Conservation (phyloP, 2,888 invertebrate genomes). For the Crocallis elinguaria region DNA sequence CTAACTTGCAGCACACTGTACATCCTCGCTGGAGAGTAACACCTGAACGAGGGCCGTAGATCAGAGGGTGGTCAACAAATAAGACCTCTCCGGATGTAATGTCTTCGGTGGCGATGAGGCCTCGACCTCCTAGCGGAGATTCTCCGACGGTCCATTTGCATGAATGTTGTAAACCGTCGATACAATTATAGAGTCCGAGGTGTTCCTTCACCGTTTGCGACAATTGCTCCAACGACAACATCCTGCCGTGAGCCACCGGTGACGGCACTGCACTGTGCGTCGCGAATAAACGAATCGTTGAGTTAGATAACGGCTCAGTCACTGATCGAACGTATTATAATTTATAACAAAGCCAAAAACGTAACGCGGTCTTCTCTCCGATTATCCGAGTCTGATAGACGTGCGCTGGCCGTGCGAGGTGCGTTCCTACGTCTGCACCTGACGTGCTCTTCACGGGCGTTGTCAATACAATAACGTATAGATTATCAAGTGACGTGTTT, state of each 20-base stretch:
- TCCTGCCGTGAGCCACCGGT: conserved; percentile 74
- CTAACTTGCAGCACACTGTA: conserved; percentile 86
- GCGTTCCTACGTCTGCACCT: conserved; percentile 53
- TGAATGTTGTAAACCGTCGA: conserved; percentile 55
- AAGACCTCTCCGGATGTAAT: conserved; percentile 88
- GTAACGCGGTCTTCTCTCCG: conserved; percentile 60
- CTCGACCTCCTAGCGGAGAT: conserved; percentile 88
- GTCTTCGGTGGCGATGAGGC: conserved; percentile 88
- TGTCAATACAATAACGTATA: conserved; percentile 65
- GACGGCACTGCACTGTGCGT: conserved; percentile 76
- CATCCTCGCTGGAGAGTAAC: conserved; percentile 85
- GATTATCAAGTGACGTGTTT: conserved; percentile 55
- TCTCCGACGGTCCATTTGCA: conserved; percentile 85
- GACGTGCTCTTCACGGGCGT: conserved; percentile 62
- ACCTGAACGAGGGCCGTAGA: conserved; percentile 88
- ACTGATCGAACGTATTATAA: conserved; percentile 64
- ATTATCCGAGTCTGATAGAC: conserved; percentile 65
- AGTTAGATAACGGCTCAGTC: conserved; percentile 74
- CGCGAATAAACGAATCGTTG: conserved; percentile 71
- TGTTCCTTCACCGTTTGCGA: conserved; percentile 75
- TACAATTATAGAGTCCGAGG: conserved; percentile 62
- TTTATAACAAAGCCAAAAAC: conserved; percentile 66
- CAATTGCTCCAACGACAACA: conserved; percentile 82
- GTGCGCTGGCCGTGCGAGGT: conserved; percentile 59
- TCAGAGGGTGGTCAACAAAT: conserved; percentile 88